Percentiles rank a stretch among this genome's conserved stretches.
Conservation (phyloP, 1,140 invertebrate species). For the Drosophila erecta region DNA sequence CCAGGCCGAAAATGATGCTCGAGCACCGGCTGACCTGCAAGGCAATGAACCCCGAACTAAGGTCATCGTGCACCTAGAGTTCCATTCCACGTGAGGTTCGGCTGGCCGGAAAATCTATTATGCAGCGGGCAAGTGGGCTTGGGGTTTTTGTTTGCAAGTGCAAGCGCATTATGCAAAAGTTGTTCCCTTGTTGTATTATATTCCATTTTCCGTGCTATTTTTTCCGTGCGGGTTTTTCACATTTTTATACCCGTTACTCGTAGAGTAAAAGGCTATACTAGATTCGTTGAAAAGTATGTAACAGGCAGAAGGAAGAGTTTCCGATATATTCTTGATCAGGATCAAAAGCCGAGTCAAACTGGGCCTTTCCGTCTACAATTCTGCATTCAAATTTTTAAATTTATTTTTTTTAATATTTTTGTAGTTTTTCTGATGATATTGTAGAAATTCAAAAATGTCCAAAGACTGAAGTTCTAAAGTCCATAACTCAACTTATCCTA, state of each 20-base stretch:
- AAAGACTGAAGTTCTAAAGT: too few species aligned
- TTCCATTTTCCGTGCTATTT: slow-evolving; percentile 43
- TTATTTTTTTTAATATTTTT: too few species aligned
- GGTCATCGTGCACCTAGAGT: slow-evolving; percentile 47
- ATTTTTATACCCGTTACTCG: neutral
- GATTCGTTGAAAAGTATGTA: too few species aligned
- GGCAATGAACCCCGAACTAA: slow-evolving; percentile 52
- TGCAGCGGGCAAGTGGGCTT: slow-evolving; percentile 14
- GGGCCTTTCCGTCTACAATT: too few species aligned
- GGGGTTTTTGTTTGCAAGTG: slow-evolving; percentile 40
- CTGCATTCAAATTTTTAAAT: too few species aligned
- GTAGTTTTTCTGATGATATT: too few species aligned
- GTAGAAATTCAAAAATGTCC: too few species aligned
- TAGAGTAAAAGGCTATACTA: too few species aligned
- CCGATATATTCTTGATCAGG: too few species aligned
- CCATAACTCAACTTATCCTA: too few species aligned
- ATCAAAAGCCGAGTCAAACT: too few species aligned
- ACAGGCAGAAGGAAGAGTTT: too few species aligned
- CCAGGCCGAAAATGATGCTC: slow-evolving; percentile 13
- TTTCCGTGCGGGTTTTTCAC: neutral
- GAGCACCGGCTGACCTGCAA: slow-evolving; percentile 30
- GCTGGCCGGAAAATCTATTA: slow-evolving; percentile 48
- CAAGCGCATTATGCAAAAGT: slow-evolving; percentile 60
- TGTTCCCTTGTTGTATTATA: slow-evolving; percentile 46
- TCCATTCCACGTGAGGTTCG: slow-evolving; percentile 16